A percentile compares a stretch with the other conserved stretches of the same genome.
Evolutionary conservation across 2,888 invertebrate species (phyloP).

Genomic region (Anaspis maculata): DNA sequence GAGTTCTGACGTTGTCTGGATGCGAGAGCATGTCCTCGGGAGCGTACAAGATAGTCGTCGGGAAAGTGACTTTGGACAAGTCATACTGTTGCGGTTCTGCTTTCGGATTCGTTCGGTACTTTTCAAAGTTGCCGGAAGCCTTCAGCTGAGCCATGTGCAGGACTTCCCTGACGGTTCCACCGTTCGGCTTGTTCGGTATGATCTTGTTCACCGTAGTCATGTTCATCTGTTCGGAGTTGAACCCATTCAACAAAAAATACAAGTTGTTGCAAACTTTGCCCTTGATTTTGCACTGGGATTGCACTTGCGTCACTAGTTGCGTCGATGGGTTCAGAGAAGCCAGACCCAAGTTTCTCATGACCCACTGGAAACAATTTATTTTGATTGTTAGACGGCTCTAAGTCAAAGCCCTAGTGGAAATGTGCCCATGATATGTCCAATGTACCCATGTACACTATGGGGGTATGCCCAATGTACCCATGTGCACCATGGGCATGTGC

Average conservation of each 20-base stretch:
- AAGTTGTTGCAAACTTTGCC: constrained; percentile 52
- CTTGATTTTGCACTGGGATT: constrained; percentile 21
- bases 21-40: constrained; percentile 47
- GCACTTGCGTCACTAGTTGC: constrained; percentile 45
- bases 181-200: constrained; percentile 33
- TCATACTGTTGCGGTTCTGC: constrained; percentile 42
- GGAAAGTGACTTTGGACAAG: constrained; percentile 41
- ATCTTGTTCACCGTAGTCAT: constrained; percentile 16
- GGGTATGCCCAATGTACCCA: no score
- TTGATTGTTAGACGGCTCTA: no score
- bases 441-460: no score
- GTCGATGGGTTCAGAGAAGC: constrained; percentile 57
- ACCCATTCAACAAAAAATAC: constrained; percentile 58
- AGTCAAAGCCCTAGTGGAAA: no score
- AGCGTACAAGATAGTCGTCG: constrained; percentile 46
- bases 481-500: no score
- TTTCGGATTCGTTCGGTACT: constrained; percentile 44
- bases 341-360: constrained; percentile 42
- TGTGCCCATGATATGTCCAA: no score
- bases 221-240: constrained; percentile 49
- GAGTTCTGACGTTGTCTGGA: constrained; percentile 41
- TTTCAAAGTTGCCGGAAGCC: constrained; percentile 39
- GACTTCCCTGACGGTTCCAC: constrained; percentile 45
- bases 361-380: no score
- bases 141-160: constrained; percentile 47